These are phyloP conservation scores for Pristionchus arcanus DNA, from an alignment of 2,888 invertebrate species.

Conservation along the genomic window DNA sequence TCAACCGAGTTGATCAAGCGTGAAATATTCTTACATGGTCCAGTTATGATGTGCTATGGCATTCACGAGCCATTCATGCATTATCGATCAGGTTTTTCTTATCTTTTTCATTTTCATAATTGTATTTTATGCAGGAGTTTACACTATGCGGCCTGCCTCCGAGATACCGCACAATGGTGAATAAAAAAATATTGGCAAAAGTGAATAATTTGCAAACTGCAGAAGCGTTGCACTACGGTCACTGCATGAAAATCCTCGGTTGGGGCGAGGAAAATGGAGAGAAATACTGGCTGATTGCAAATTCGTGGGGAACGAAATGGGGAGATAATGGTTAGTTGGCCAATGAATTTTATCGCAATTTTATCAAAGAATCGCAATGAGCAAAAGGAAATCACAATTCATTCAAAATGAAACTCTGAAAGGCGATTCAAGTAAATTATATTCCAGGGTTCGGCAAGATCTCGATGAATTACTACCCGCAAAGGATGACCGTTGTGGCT, in stretches of 20 bases:
- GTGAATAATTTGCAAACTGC: too few relatives aligned
- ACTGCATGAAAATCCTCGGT: neutral
- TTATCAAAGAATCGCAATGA: too few relatives aligned
- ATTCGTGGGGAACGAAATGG: neutral
- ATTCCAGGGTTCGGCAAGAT: neutral
- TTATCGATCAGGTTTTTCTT: neutral
- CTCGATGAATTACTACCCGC: neutral
- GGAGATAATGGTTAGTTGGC: conserved; percentile 4
- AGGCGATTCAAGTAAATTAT: neutral
- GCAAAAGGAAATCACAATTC: too few relatives aligned
- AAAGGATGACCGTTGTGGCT: neutral
- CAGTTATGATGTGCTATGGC: neutral
- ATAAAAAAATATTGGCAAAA: too few relatives aligned
- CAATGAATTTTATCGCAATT: too few relatives aligned
- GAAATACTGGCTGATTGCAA: neutral
- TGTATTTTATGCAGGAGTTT: neutral
- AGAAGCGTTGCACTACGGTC: neutral
- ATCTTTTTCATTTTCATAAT: neutral
- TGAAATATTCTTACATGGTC: neutral
- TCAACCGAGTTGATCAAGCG: neutral
- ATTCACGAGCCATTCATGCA: neutral
- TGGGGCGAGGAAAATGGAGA: neutral
- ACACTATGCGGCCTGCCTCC: too few relatives aligned
- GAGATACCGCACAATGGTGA: too few relatives aligned
- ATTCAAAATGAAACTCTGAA: neutral